phyloP scores from a whole-genome alignment of 2,888 invertebrate genomes.

The Mayetiola destructor region DNA sequence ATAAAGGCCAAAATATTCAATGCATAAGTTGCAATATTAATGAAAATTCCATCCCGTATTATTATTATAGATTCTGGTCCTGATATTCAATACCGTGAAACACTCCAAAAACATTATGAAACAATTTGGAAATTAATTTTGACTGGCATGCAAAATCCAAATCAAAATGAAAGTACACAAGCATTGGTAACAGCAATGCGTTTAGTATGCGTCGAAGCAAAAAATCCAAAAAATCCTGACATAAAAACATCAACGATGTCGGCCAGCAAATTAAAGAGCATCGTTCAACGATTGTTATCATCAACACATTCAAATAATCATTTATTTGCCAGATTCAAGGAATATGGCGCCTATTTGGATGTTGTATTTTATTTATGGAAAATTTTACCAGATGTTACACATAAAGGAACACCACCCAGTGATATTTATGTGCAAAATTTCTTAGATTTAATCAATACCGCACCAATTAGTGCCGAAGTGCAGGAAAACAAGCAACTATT shows the following conservation, averaged over 20 bases:
- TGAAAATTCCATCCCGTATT: too few relatives aligned
- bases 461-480: conserved; percentile 32
- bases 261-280: conserved; percentile 45
- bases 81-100: conserved; percentile 48
- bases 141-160: conserved; percentile 41
- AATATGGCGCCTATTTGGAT: conserved; percentile 60
- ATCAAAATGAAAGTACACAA: conserved; percentile 40
- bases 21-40: too few relatives aligned
- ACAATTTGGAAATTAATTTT: conserved; percentile 36
- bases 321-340: conserved; percentile 54
- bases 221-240: conserved; percentile 40
- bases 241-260: conserved; percentile 49
- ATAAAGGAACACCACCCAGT: conserved; percentile 40
- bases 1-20: too few relatives aligned
- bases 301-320: conserved; percentile 44
- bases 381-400: conserved; percentile 41
- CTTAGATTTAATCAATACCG: conserved; percentile 45
- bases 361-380: conserved; percentile 59
- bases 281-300: conserved; percentile 50
- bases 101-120: conserved; percentile 41
- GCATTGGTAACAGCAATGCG: conserved; percentile 60
- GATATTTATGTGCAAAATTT: conserved; percentile 46
- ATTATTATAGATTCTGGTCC: conserved; percentile 37
- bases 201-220: conserved; percentile 56
- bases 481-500: conserved; percentile 28